Evolutionary conservation across 92 coral and sea anemone species (phyloP).

Genomic region (Paramuricea clavata): DNA sequence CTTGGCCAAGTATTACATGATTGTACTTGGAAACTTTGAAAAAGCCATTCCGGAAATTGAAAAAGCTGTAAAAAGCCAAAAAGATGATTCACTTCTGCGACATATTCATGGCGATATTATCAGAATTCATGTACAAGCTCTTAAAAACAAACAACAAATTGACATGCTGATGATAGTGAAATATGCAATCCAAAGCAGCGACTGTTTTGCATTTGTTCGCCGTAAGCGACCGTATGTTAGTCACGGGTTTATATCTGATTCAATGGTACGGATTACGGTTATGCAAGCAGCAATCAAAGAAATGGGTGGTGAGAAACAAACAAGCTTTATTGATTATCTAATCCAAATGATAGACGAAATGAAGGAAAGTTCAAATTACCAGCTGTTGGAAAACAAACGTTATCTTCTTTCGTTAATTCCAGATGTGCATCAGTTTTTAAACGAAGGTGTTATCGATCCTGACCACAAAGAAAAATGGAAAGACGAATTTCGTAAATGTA

Average conservation of each 20-base stretch:
- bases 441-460: conserved; percentile 64
- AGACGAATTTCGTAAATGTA: conserved; percentile 48
- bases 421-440: conserved; percentile 69
- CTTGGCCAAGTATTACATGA: conserved; percentile 80
- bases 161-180: conserved; percentile 63
- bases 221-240: conserved; percentile 78
- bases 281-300: conserved; percentile 79
- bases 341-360: conserved; percentile 42
- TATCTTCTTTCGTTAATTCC: conserved; percentile 73
- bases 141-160: conserved; percentile 51
- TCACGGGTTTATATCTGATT: conserved; percentile 83
- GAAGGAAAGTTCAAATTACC: conserved; percentile 8
- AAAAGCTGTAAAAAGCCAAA: conserved; percentile 72
- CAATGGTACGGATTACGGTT: conserved; percentile 72
- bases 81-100: conserved; percentile 74
- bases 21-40: conserved; percentile 40
- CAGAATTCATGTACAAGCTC: conserved; percentile 71
- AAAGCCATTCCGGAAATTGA: conserved; percentile 67
- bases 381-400: conserved; percentile 41
- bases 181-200: conserved; percentile 76
- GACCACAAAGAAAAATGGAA: conserved; percentile 75
- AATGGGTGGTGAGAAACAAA: conserved; percentile 38
- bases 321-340: conserved; percentile 63
- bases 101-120: conserved; percentile 88
- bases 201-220: conserved; percentile 73